These are phyloP conservation scores for Syncerus caffer DNA, from an alignment of 2,797 vertebrate species.

Conservation along the genomic window DNA sequence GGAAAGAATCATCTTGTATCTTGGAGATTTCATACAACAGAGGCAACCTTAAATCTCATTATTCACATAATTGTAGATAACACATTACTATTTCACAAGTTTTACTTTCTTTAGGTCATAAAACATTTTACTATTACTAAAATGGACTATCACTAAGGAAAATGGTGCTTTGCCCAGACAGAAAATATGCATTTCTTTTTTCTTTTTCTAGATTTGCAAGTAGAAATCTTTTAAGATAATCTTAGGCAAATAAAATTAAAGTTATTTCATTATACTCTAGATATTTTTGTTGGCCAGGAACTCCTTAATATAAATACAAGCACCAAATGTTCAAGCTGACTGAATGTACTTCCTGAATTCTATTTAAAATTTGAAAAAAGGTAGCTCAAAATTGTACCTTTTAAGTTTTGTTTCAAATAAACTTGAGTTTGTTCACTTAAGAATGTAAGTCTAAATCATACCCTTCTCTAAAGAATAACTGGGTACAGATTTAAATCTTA, in stretches of 20 bases:
- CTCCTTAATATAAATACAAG: slow-evolving; percentile 65
- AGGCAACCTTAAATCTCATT: slow-evolving; percentile 32
- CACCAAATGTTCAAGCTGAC: slow-evolving; percentile 48
- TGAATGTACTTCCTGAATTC: slow-evolving; percentile 43
- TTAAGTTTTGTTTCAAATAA: slow-evolving; percentile 37
- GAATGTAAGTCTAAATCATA: background rate
- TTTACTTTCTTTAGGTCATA: slow-evolving; percentile 40
- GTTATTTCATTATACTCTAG: slow-evolving; percentile 42
- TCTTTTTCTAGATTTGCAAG: background rate
- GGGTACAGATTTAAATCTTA: background rate
- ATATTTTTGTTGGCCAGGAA: slow-evolving; percentile 66
- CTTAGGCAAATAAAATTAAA: slow-evolving; percentile 52
- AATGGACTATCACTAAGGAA: slow-evolving; percentile 24
- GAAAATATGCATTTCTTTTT: background rate
- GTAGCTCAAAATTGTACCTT: background rate
- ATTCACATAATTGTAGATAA: background rate
- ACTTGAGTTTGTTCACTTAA: background rate
- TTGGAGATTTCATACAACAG: slow-evolving; percentile 30
- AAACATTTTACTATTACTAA: slow-evolving; percentile 18
- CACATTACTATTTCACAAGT: slow-evolving; percentile 15
- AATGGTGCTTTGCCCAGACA: slow-evolving; percentile 4
- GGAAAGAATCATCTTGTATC: background rate
- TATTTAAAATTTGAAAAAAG: background rate
- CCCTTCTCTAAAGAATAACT: background rate
- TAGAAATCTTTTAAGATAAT: slow-evolving; percentile 33